phyloP scores from a whole-genome alignment of 2,888 invertebrate genomes.

The Linyphia triangularis region DNA sequence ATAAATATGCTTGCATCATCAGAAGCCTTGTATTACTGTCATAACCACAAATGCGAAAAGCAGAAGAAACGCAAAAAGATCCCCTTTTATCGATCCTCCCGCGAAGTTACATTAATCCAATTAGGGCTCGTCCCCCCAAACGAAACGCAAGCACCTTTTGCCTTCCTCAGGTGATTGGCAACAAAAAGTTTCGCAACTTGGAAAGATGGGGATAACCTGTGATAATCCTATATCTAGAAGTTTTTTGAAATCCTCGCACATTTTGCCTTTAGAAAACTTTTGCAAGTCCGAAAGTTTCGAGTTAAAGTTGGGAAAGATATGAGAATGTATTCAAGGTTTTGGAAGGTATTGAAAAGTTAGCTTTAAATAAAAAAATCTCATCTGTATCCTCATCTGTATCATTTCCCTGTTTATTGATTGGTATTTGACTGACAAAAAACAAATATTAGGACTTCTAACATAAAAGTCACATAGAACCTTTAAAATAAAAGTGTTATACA shows the following conservation, averaged over 20 bases:
- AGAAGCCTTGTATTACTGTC: conserved; percentile 27
- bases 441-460: too few species aligned
- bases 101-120: conserved; percentile 56
- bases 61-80: conserved; percentile 36
- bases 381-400: too few species aligned
- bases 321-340: too few species aligned
- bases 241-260: conserved; percentile 28
- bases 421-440: too few species aligned
- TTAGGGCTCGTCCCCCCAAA: conserved; percentile 42
- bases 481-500: too few species aligned
- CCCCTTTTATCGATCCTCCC: conserved; percentile 45
- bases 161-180: neutral
- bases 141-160: conserved; percentile 36
- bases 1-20: conserved; percentile 22
- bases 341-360: too few species aligned
- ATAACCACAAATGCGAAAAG: conserved; percentile 60
- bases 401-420: too few species aligned
- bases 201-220: conserved; percentile 12
- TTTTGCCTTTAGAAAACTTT: neutral
- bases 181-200: conserved; percentile 34
- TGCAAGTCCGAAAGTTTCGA: neutral
- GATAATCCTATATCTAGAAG: conserved; percentile 19
- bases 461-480: too few species aligned
- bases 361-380: too few species aligned
- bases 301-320: conserved; percentile 1